Percentiles rank a stretch among this genome's conserved stretches.
phyloP scores from a whole-genome alignment of 2,888 invertebrate species.

The Lumbricus terrestris region DNA sequence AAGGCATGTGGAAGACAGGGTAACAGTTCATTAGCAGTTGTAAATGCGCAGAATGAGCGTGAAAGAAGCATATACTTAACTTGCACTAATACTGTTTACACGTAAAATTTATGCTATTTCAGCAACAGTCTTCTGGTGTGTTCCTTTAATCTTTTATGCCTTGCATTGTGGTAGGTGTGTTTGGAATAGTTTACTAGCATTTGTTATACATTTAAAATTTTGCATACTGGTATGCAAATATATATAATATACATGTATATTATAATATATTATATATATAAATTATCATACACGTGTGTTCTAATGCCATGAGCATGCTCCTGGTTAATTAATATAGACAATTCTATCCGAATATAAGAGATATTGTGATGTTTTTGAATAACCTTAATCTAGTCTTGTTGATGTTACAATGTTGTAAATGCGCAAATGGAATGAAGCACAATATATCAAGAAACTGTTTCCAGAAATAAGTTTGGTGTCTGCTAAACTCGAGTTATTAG shows the following conservation, averaged over 20 bases:
- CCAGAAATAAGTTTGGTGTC: background rate
- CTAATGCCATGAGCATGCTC: background rate
- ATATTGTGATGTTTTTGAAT: background rate
- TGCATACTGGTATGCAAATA: background rate
- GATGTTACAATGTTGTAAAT: background rate
- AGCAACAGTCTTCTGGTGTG: background rate
- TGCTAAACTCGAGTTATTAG: background rate
- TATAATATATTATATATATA: background rate
- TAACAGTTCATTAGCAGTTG: background rate
- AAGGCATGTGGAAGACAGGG: background rate
- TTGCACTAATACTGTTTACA: background rate
- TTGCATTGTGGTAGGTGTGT: background rate
- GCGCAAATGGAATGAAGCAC: background rate
- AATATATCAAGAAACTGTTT: background rate
- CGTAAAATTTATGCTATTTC: background rate
- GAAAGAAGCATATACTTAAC: too few species aligned
- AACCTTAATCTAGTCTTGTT: background rate
- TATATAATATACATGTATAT: background rate
- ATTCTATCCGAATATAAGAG: background rate
- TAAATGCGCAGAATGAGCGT: background rate
- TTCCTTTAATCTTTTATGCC: background rate
- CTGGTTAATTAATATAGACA: background rate
- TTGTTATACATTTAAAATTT: background rate
- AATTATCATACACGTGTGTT: background rate
- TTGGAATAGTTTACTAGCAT: background rate